Percentiles rank a stretch among this genome's conserved stretches.
Conservation (phyloP, 2,797 vertebrate species). For the Spinus pinus region DNA sequence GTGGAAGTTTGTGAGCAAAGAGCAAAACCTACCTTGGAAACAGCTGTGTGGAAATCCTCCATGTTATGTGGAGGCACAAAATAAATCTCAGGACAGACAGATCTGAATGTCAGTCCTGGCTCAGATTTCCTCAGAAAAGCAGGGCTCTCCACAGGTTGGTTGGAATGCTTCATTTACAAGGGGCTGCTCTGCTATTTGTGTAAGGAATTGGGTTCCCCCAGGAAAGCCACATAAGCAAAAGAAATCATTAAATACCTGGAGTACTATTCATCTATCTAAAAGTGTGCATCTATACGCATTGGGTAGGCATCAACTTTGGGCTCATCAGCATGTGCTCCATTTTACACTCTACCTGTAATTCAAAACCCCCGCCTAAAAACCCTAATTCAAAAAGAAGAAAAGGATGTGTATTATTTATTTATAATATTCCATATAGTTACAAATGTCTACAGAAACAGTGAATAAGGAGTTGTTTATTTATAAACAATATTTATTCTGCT, state of each 20-base stretch:
- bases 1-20: not conserved
- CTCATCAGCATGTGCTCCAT: not conserved
- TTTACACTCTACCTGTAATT: not conserved
- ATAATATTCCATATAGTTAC: not conserved
- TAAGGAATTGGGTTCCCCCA: not conserved
- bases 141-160: not conserved
- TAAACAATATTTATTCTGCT: not conserved
- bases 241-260: not conserved
- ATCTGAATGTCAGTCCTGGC: not conserved
- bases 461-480: not conserved
- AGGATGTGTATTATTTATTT: not conserved
- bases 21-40: not conserved
- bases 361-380: not conserved
- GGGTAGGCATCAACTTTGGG: not conserved
- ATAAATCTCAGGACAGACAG: not conserved
- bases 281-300: not conserved
- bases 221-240: not conserved
- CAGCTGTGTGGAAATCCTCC: not conserved
- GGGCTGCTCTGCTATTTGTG: not conserved
- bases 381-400: not conserved
- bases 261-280: not conserved
- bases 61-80: not conserved
- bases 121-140: not conserved
- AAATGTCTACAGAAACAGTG: not conserved
- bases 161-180: not conserved